A percentile compares a stretch with the other conserved stretches of the same genome.
Conservation (phyloP, 2,797 vertebrate genomes). For the Phoxinus dragarum region DNA sequence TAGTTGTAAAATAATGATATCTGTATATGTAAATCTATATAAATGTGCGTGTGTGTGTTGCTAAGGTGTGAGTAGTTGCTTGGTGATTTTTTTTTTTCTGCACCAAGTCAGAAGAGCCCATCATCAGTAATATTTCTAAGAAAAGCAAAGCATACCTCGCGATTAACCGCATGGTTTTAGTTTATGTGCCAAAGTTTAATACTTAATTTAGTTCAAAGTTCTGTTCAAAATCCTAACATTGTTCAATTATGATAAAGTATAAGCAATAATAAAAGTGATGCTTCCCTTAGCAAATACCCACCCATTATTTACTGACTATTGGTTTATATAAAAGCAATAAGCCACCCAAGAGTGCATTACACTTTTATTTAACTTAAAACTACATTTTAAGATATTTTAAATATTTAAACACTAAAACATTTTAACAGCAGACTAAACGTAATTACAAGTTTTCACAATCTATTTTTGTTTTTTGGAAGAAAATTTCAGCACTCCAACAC, state of each 20-base stretch:
- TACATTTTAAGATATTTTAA: not conserved
- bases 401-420: not conserved
- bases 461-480: constrained; percentile 8
- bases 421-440: not conserved
- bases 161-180: not conserved
- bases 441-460: not conserved
- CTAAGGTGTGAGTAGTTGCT: not conserved
- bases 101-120: not conserved
- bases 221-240: not conserved
- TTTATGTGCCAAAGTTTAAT: not conserved
- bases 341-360: not conserved
- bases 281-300: not conserved
- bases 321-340: not conserved
- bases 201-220: not conserved
- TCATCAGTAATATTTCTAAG: too few species aligned
- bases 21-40: not conserved
- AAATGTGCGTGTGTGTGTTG: not conserved
- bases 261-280: not conserved
- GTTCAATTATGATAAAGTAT: not conserved
- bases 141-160: not conserved
- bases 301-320: not conserved
- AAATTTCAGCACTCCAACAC: not conserved
- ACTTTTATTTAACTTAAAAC: not conserved
- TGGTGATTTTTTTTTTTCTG: not conserved
- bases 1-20: not conserved